A percentile compares a stretch with the other conserved stretches of the same genome.
phyloP scores from a whole-genome alignment of 2,113 vertebrate genomes.

The Neofelis nebulosa region DNA sequence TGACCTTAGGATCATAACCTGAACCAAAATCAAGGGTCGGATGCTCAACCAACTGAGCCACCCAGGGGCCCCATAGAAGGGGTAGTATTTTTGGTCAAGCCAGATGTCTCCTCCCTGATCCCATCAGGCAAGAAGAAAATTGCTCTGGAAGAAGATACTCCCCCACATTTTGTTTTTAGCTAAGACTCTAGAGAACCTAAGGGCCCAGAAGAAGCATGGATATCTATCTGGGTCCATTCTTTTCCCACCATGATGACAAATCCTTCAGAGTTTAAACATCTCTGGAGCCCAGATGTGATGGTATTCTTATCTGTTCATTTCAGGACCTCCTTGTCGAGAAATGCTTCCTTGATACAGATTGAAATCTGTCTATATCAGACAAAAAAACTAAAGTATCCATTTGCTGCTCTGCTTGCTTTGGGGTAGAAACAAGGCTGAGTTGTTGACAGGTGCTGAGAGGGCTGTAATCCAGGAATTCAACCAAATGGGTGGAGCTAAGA shows the following conservation, averaged over 20 bases:
- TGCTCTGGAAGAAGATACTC: background rate
- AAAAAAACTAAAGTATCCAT: background rate
- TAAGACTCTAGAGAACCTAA: background rate
- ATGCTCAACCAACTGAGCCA: too few relatives aligned
- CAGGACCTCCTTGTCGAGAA: background rate
- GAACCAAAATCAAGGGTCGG: too few relatives aligned
- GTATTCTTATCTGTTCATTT: rapidly evolving
- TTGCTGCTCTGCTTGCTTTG: background rate
- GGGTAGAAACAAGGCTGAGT: background rate
- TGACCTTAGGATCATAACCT: too few relatives aligned
- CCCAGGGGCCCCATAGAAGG: background rate
- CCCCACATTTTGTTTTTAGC: background rate
- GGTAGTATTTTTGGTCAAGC: background rate
- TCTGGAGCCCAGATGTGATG: background rate
- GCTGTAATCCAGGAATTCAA: background rate
- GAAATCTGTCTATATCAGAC: background rate
- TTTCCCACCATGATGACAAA: background rate
- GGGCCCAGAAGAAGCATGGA: background rate
- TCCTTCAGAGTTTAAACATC: background rate
- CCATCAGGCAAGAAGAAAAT: background rate
- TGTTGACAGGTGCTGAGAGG: background rate
- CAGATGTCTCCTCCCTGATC: background rate
- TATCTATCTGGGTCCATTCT: rapidly evolving
- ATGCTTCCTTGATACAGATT: too few relatives aligned
- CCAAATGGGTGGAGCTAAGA: background rate